Base-by-base conservation (phyloP, 2,888 invertebrate genomes). In the Apantesis nais region DNA sequence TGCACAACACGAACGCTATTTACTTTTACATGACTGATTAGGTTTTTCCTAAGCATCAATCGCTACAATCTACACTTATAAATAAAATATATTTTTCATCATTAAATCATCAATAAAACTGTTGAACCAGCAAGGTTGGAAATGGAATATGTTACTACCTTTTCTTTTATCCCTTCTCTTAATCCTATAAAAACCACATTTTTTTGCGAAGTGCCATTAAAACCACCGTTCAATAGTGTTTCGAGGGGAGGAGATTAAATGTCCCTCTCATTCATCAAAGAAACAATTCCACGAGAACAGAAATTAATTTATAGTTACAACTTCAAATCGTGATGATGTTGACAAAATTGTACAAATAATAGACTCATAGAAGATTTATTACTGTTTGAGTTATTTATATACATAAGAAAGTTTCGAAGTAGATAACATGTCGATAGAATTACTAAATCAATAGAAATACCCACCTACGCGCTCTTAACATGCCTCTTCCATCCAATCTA, bases 401-500 rank as follows among this genome's bases (percentile, higher is more conserved):
- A 55, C 25, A n/a, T 12, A 58, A 29, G 29, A 29, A 29, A 58
- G 14, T 29, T 29, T 1, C 29, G 29, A 16, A 58, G 14, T 29
- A 58, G 29, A 58, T 58, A 16, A 58, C 29, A 58, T 58, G 29
- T 58, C 29, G 7, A 29, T 16, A 29, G 16, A 58, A 58, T 25
- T 14, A 58, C 8, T 29, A 14, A 58, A 58, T 58, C 44, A 44
- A 58, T 66, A 39, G 19, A 58, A 67, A 22, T 14, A 48, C 11
- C 44, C 7, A 25, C 1, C 31, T 31, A 44, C 48, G 31, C 55
- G 34, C 25, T 22, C 12, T 60, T 64, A n/a, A 65, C 39, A 52
- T 74, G 77, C 67, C 86, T 62, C 80, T 82, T 89, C 85, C 76
- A 82, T 64, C 9, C 48, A 75, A 73, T 84, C 70, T 85, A 85